These are phyloP conservation scores for Drosophila ananassae DNA, from an alignment of 1,140 invertebrate species.

Conservation along the genomic window DNA sequence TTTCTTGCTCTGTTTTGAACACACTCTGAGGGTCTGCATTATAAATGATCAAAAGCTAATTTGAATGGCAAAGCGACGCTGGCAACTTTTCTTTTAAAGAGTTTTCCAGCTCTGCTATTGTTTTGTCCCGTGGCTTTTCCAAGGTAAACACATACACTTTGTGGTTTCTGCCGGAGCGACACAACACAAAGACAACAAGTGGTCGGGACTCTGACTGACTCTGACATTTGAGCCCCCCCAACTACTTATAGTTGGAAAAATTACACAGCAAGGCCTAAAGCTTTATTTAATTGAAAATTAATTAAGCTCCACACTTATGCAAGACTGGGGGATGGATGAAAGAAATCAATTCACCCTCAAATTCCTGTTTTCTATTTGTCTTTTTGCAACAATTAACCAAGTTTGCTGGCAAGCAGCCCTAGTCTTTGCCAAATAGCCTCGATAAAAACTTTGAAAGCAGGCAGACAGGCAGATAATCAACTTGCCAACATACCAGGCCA, in stretches of 20 bases:
- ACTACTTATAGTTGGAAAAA: not conserved
- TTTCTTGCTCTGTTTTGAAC: slow-evolving; percentile 4
- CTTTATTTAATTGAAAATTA: slow-evolving; percentile 61
- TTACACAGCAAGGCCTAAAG: slow-evolving; percentile 9
- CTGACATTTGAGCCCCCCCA: not conserved
- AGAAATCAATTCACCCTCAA: not conserved
- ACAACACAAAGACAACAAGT: slow-evolving; percentile 36
- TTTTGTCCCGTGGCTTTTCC: slow-evolving; percentile 33
- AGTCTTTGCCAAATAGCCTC: slow-evolving; percentile 5
- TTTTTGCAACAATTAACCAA: slow-evolving; percentile 31
- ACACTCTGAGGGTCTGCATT: slow-evolving; percentile 35
- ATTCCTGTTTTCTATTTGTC: slow-evolving; percentile 7
- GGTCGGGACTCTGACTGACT: slow-evolving; percentile 5
- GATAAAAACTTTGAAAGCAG: slow-evolving; percentile 27
- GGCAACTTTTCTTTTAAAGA: slow-evolving; percentile 50
- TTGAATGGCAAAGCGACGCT: slow-evolving; percentile 44
- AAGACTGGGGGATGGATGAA: not conserved
- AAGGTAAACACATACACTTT: slow-evolving; percentile 24
- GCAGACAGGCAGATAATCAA: slow-evolving; percentile 26
- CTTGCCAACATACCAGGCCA: slow-evolving; percentile 1
- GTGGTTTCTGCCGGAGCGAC: slow-evolving; percentile 10
- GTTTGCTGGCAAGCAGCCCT: slow-evolving; percentile 10
- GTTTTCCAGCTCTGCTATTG: slow-evolving; percentile 31
- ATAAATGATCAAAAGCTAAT: slow-evolving; percentile 46
- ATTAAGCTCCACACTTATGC: slow-evolving; percentile 40